These are phyloP conservation scores for Saxicola maurus DNA, from an alignment of 2,797 vertebrate genomes.

Conservation along the genomic window DNA sequence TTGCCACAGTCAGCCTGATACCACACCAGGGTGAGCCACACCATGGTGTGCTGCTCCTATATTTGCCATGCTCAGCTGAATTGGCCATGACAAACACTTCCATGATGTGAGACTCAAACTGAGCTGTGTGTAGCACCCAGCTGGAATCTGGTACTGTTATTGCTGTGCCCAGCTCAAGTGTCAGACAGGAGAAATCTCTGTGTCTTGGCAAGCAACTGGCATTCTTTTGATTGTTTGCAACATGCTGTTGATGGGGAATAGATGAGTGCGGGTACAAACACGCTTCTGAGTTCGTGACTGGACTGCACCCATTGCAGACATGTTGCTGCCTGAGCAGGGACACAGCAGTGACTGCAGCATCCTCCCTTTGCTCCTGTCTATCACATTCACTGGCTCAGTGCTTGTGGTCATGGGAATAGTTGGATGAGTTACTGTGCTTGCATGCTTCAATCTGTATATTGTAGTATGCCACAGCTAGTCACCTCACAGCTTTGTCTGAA, in stretches of 20 bases:
- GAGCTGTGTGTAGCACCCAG: not conserved
- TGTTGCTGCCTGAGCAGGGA: constrained; percentile 22
- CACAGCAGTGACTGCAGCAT: not conserved
- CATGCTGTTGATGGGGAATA: not conserved
- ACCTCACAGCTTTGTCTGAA: not conserved
- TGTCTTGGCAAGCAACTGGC: constrained; percentile 28
- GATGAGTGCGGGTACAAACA: constrained; percentile 24
- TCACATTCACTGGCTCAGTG: not conserved
- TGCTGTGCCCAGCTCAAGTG: not conserved
- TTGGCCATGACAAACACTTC: not conserved
- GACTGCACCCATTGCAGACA: constrained; percentile 16
- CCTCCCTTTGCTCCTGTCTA: not conserved
- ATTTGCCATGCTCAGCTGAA: not conserved
- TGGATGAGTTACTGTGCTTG: not conserved
- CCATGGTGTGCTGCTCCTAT: not conserved
- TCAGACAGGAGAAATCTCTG: constrained; percentile 7
- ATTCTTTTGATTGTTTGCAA: constrained; percentile 30
- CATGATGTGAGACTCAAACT: not conserved
- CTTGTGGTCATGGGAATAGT: not conserved
- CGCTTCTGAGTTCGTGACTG: constrained; percentile 14
- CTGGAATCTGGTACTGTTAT: not conserved
- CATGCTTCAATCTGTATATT: not conserved
- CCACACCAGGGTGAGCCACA: accelerated
- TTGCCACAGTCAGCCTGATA: not conserved
- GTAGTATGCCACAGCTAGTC: not conserved